Base-by-base conservation (phyloP, 2,113 vertebrate genomes). In the Thunnus thynnus region DNA sequence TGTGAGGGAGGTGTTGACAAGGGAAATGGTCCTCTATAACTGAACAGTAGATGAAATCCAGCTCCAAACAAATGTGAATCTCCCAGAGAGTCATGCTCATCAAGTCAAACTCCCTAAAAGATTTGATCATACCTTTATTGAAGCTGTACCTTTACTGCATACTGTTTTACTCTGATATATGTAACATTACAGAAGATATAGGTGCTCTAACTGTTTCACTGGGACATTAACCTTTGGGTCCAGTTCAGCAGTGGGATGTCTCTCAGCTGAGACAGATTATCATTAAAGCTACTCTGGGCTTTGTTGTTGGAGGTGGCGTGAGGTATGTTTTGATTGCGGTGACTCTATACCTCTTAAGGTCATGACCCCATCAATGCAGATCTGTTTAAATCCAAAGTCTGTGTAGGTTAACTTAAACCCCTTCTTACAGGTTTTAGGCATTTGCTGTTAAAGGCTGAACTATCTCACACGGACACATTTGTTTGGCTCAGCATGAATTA, bases 381-480 rank as follows among this genome's bases (percentile, higher is more conserved):
- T 72, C 55, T 2, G 8, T 67, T 83, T 78, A 78, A 78, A 78
- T 61, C 47, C 67, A 54, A 22, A 83, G 61, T 52, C 30, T 55
- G 48, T 25, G 44, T 52, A 55, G 54, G 56, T 72, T 77, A 83
- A 67, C 54, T 67, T 72, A 18, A 61, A 67, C 52, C 55, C 73
- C 61, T 54, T 60, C 44, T 27, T 62, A 48, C n/a, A 61, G 60
- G 61, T 66, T 66, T 75, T 27, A 76, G 13, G 14, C 47, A 47
- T 67, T 72, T 16, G 50, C 65, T 36, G 6, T n/a, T 57, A 46
- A 47, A 58, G 25, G 46, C 71, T 65, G 32, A 58, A 30, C 30
- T 20, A 69, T 50, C 56, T 25, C 5, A 30, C 30, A 13, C 12
- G 62, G 48, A 57, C 60, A 55, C 22, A 25, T 54, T 60, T 64